These are phyloP conservation scores for Diaprepes abbreviatus DNA, from an alignment of 2,888 invertebrate species.

Conservation along the genomic window DNA sequence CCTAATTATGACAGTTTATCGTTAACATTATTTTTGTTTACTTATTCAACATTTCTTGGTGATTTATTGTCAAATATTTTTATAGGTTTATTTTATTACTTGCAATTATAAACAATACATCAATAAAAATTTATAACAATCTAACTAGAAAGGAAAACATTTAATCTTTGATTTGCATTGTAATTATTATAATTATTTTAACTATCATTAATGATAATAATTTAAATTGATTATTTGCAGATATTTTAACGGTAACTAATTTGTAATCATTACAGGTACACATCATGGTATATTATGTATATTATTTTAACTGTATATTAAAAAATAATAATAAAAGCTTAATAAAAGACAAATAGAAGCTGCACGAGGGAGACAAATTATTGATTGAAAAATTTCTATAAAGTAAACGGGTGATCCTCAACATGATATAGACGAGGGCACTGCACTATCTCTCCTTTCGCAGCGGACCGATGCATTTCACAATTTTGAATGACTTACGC, in stretches of 20 bases:
- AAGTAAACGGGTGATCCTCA: not conserved
- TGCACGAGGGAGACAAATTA: too few relatives aligned
- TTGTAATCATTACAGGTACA: too few relatives aligned
- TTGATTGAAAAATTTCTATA: not conserved
- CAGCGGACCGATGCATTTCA: slow-evolving; percentile 14
- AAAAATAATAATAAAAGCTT: too few relatives aligned
- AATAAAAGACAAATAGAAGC: too few relatives aligned
- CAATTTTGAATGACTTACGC: slow-evolving; percentile 50
- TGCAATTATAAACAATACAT: slow-evolving; percentile 32
- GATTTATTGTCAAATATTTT: slow-evolving; percentile 47
- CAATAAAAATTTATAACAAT: slow-evolving; percentile 35
- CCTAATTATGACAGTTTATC: slow-evolving; percentile 62
- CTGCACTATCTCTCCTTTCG: not conserved
- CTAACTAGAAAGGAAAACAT: slow-evolving; percentile 28
- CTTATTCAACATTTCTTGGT: slow-evolving; percentile 35
- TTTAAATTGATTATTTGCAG: not conserved
- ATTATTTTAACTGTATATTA: too few relatives aligned
- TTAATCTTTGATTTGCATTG: slow-evolving; percentile 36
- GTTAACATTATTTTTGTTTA: slow-evolving; percentile 58
- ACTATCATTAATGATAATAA: not conserved
- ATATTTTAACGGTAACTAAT: not conserved
- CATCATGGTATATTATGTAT: too few relatives aligned
- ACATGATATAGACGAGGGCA: slow-evolving; percentile 8
- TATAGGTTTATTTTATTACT: slow-evolving; percentile 45
- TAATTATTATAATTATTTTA: not conserved